phyloP scores from a whole-genome alignment of 2,113 vertebrate species.

The Protobothrops flavoviridis region DNA sequence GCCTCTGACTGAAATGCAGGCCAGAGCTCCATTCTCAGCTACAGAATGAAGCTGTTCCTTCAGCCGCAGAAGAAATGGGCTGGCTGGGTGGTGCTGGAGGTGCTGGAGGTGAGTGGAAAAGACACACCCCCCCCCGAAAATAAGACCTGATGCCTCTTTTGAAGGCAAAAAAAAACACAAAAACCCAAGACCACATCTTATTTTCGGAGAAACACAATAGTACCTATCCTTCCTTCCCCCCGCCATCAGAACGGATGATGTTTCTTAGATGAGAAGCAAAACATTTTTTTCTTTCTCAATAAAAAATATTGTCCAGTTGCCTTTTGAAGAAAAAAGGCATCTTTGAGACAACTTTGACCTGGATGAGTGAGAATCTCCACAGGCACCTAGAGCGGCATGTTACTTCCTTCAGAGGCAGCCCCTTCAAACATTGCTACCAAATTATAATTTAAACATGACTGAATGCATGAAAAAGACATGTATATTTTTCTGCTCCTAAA shows the following conservation, averaged over 20 bases:
- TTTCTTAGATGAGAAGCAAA: not conserved
- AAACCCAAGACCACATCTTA: too few relatives aligned
- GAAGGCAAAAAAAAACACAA: too few relatives aligned
- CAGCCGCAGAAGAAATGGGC: too few relatives aligned
- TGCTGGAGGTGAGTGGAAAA: too few relatives aligned
- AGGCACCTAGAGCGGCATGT: not conserved
- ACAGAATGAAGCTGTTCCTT: too few relatives aligned
- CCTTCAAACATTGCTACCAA: not conserved
- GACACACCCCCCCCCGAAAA: too few relatives aligned
- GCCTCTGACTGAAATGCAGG: too few relatives aligned
- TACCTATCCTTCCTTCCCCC: not conserved
- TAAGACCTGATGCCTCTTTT: too few relatives aligned
- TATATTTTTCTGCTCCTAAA: conserved; percentile 59
- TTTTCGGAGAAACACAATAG: too few relatives aligned
- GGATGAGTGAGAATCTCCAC: not conserved
- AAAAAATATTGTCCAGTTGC: not conserved
- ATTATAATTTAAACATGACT: not conserved
- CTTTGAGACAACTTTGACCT: not conserved
- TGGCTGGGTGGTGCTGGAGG: too few relatives aligned
- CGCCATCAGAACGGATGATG: not conserved
- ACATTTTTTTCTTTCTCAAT: not conserved
- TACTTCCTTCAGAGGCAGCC: not conserved
- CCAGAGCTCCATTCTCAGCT: too few relatives aligned
- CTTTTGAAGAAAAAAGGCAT: not conserved
- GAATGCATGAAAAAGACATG: not conserved